Conservation (phyloP, 2,888 invertebrate species). For the Dorcus hopei region DNA sequence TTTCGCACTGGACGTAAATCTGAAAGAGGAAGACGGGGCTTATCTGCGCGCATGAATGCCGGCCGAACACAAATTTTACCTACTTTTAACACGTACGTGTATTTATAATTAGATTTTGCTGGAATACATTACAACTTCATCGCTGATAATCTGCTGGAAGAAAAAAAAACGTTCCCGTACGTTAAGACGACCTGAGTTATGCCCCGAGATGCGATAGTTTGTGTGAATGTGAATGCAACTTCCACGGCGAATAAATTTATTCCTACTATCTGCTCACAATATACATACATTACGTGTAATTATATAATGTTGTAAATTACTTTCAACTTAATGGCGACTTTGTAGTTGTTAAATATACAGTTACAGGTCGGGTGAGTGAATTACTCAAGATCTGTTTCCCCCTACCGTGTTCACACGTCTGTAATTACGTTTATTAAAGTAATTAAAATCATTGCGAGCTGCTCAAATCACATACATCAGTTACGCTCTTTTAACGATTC, state of each 20-base stretch:
- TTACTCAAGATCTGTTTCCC: no score
- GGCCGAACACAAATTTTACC: not conserved
- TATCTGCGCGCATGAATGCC: not conserved
- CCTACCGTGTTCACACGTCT: no score
- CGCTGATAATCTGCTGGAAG: not conserved
- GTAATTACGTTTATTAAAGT: no score
- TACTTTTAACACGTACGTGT: not conserved
- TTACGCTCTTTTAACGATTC: no score
- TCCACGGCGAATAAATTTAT: not conserved
- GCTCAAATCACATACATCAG: no score
- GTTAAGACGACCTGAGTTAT: not conserved
- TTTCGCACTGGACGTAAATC: not conserved
- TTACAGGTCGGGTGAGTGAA: constrained; percentile 1
- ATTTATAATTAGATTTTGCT: constrained; percentile 2
- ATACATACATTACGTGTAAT: constrained; percentile 13
- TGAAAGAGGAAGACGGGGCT: not conserved
- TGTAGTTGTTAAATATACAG: constrained; percentile 11
- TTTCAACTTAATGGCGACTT: constrained; percentile 9
- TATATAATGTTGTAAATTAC: constrained; percentile 18
- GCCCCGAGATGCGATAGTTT: no score
- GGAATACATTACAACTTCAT: constrained; percentile 3
- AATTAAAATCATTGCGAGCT: no score
- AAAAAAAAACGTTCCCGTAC: not conserved
- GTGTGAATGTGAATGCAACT: no score
- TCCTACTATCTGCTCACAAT: not conserved